A percentile compares a stretch with the other conserved stretches of the same genome.
Conservation (phyloP, 2,113 vertebrate species). For the Synchiropus splendidus region DNA sequence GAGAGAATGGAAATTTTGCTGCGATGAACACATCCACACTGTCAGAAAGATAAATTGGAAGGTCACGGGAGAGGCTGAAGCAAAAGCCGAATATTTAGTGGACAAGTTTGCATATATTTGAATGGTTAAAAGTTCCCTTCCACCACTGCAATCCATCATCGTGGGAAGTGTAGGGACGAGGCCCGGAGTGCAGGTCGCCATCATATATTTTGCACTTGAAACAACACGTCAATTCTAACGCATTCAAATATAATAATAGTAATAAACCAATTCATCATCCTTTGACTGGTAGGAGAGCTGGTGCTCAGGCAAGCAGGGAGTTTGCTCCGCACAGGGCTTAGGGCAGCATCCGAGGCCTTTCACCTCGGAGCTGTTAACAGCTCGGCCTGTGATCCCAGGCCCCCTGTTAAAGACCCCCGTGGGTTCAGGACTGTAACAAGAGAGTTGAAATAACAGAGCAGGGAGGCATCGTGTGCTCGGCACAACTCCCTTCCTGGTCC, state of each 20-base stretch:
- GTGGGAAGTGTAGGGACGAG: conserved; percentile 1
- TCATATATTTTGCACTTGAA: no score
- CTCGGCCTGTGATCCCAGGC: conserved; percentile 60
- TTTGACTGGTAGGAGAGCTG: conserved; percentile 6
- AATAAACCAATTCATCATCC: conserved; percentile 60
- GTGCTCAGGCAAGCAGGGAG: no score
- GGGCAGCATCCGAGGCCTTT: conserved; percentile 54
- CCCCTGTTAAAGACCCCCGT: conserved; percentile 67
- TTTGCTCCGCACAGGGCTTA: no score
- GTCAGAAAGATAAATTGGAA: conserved; percentile 69
- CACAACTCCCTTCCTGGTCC: conserved; percentile 30
- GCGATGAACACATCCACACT: conserved; percentile 27
- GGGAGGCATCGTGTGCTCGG: conserved; percentile 30
- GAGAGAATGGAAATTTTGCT: conserved; percentile 58
- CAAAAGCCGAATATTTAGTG: conserved; percentile 48
- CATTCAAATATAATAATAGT: no score
- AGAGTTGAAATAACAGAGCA: conserved; percentile 70
- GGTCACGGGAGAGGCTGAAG: conserved; percentile 41
- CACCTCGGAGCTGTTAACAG: conserved; percentile 69
- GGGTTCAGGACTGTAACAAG: conserved; percentile 67
- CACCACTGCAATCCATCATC: conserved; percentile 52
- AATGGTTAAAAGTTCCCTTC: conserved; percentile 38
- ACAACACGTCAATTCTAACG: conserved; percentile 11
- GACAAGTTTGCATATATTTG: conserved; percentile 48
- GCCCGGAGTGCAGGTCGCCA: no score